Evolutionary conservation across 2,888 invertebrate species (phyloP).

Genomic region (Metallyticus violacea): DNA sequence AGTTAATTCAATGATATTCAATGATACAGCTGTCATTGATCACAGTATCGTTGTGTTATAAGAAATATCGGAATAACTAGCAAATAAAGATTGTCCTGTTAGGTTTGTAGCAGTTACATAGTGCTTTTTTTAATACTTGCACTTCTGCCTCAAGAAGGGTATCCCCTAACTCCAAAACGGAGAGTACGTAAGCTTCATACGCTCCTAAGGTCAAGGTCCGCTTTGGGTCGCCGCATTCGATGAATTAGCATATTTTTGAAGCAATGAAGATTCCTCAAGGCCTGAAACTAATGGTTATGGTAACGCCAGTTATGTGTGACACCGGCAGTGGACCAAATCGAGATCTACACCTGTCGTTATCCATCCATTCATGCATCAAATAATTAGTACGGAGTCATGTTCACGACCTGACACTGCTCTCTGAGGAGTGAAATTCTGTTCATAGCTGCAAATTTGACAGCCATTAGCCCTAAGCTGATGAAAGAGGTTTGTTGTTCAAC

Average conservation of each 20-base stretch:
- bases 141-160: no score
- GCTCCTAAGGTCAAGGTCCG: background rate
- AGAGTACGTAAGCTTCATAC: no score
- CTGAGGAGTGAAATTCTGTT: no score
- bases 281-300: background rate
- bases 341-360: background rate
- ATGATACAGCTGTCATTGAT: no score
- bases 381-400: background rate
- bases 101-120: no score
- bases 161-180: no score
- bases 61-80: no score
- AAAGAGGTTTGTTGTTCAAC: background rate
- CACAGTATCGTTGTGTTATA: no score
- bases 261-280: background rate
- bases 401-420: background rate
- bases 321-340: background rate
- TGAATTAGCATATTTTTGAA: background rate
- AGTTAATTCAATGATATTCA: no score
- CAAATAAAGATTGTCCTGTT: no score
- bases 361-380: background rate
- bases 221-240: background rate
- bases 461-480: background rate
- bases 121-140: no score
- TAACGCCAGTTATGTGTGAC: background rate
- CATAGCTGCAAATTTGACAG: no score